Evolutionary conservation across 2,888 invertebrate genomes (phyloP), one percentile per base, ranked within the genome.

Genomic region (Amaurobius ferox): DNA sequence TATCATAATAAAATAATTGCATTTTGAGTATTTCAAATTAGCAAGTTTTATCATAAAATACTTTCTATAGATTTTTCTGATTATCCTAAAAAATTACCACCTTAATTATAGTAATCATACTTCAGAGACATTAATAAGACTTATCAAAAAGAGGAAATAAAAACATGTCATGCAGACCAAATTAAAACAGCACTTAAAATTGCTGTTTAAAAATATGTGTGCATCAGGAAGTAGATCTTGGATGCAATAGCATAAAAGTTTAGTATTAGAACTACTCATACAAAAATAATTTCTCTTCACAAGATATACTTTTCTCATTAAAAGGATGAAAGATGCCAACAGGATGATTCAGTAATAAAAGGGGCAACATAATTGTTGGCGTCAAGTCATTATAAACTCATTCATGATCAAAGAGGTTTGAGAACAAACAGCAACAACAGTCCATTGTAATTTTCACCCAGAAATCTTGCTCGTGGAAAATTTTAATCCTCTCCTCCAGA

Each of bases 401-500:
- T 70, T 72, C 55, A 77, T 29, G 30, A 64, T 70, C 9, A 67
- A 81, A 81, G 55, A 76, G 67, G 40, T 55, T 67, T 64, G 28
- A 77, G 40, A 61, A 68, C 32, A 72, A 79, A 68, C 61, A 68
- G 70, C 62, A 80, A 80, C 72, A 79, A 79, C 71, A 83, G 35
- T 72, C 71, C 70, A 61, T 19, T n/a, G 64, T 26, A 48, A 61
- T 62, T 23, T 61, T 55, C 23, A 19, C 64, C 30, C 64, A 39
- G 39, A 35, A 48, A 48, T 19, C 23, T 23, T 30, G 30, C 29
- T 55, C 23, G 23, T 6, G 11, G 23, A 13, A 72, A 68, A 64
- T 55, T 16, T 72, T 83, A 83, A 83, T 83, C 83, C 77, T 83
- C 83, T 16, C 77, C 83, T 61, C 72, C 83, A 16, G 83, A 83